Percentiles rank a stretch among this genome's conserved stretches.
These are phyloP conservation scores for Stichopus horrens DNA, from an alignment of 53 echinoderm and acorn worm species.

Conservation along the genomic window DNA sequence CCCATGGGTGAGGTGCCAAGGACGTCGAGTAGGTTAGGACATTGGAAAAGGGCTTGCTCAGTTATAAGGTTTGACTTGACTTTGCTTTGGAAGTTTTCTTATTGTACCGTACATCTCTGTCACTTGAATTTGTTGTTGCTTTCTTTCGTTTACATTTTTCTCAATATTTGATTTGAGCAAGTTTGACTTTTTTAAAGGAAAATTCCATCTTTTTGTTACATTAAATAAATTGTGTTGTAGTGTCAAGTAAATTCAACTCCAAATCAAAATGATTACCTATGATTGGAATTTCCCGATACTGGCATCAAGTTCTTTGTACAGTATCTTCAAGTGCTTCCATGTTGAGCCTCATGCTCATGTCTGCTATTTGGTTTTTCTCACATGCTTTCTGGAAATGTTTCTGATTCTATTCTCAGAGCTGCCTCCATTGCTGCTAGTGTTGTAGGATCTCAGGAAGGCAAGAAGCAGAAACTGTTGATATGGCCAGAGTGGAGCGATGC, in stretches of 20 bases:
- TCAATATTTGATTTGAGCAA: too few relatives aligned
- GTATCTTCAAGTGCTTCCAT: too few relatives aligned
- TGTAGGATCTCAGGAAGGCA: constrained; percentile 81
- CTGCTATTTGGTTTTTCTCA: background rate
- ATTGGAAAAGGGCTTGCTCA: constrained; percentile 1
- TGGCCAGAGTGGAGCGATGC: constrained; percentile 98
- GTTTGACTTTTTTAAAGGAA: too few relatives aligned
- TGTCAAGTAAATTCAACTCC: too few relatives aligned
- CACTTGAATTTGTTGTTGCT: too few relatives aligned
- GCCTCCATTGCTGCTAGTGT: constrained; percentile 97
- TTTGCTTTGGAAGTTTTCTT: too few relatives aligned
- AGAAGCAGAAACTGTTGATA: constrained; percentile 87
- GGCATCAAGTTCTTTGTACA: too few relatives aligned
- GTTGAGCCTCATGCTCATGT: background rate
- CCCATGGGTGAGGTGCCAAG: background rate
- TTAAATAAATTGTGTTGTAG: too few relatives aligned
- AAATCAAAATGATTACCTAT: background rate
- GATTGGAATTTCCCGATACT: too few relatives aligned
- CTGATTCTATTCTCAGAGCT: constrained; percentile 64
- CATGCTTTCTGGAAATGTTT: background rate
- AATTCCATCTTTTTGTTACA: too few relatives aligned
- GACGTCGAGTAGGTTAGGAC: constrained; percentile 16
- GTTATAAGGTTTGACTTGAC: constrained; percentile 2
- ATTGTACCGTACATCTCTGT: too few relatives aligned
- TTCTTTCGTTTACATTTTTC: too few relatives aligned